Conservation (phyloP, 2,797 vertebrate species). For the Ibycter americanus region DNA sequence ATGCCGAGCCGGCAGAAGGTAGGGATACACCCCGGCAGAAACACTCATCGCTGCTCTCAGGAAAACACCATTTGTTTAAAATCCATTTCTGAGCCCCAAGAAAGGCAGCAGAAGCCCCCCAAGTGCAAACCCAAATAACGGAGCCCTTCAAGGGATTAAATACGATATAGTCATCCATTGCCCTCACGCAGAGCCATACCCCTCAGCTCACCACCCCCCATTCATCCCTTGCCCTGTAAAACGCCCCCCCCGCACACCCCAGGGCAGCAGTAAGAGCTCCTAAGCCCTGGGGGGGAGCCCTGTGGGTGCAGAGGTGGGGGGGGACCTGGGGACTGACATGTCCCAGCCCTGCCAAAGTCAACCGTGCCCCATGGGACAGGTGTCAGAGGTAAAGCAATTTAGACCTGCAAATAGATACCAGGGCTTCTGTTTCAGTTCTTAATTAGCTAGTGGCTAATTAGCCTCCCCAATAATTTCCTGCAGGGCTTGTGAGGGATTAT, state of each 20-base stretch:
- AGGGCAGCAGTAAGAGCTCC: rapidly evolving
- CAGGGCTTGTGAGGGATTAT: not conserved
- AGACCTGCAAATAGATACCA: not conserved
- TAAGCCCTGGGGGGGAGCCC: rapidly evolving
- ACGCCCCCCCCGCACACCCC: rapidly evolving
- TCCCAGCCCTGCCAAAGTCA: not conserved
- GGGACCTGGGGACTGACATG: rapidly evolving
- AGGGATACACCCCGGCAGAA: not conserved
- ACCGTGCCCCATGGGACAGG: rapidly evolving
- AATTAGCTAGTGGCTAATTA: not conserved
- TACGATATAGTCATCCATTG: rapidly evolving
- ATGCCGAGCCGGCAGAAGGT: not conserved
- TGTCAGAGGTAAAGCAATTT: not conserved
- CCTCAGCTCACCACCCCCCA: rapidly evolving
- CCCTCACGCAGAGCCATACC: not conserved
- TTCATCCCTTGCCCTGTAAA: not conserved
- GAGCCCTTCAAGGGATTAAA: not conserved
- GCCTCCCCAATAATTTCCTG: not conserved
- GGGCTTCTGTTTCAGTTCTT: not conserved
- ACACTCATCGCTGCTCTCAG: not conserved
- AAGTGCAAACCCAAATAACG: not conserved
- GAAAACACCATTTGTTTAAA: not conserved
- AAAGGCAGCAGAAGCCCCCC: not conserved
- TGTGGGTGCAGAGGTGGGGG: rapidly evolving
- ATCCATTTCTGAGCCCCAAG: not conserved